Evolutionary conservation across 2,113 vertebrate genomes (phyloP), one percentile per base, ranked within the genome.

Genomic region (Pseudorhombus dupliciocellatus): DNA sequence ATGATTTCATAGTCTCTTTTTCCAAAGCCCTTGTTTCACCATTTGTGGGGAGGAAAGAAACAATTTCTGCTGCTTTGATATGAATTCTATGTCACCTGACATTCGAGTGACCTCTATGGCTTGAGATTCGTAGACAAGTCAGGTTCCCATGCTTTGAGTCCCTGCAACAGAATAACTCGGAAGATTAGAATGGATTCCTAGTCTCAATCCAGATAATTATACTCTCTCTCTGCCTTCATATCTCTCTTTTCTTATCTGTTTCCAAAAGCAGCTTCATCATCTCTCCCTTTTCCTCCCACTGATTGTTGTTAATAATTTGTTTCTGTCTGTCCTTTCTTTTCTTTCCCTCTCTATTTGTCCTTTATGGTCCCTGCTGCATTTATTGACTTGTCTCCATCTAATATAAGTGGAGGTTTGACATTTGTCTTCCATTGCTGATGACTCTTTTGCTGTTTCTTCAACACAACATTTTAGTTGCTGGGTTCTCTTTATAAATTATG

Each of bases 131-230:
- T 57, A 5, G 4, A 51, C 34, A 42, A 22, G 42, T 64, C 54
- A 57, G 30, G 65, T 87, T 87, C 83, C 75, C 84, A 84, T 81
- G 83, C 72, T 59, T 68, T 26, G 8, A 58, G 50, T 78, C 46
- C 67, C 51, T 58, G 42, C 7, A 16, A 31, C 42, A 62, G 80
- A 66, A 79, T 44, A 37, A 73, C 73, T 80, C 63, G 8, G 18
- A 14, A 79, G 67, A 77, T 79, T 81, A 79, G 40, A n/a, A 63
- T 28, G 55, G 57, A 87, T 62, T 79, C 50, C 7, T 70, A 75
- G 80, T 85, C 74, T 78, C 50, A 55, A 60, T 81, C 16, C 50
- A 66, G 69, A 72, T 85, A 87, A 89, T 87, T 87, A 73, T 60
- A 44, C 55, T 55, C 1, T 3, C 25, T 60, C 40, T 60, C 24